Evolutionary conservation across 2,888 invertebrate genomes (phyloP).

Genomic region (Smittia sp.): DNA sequence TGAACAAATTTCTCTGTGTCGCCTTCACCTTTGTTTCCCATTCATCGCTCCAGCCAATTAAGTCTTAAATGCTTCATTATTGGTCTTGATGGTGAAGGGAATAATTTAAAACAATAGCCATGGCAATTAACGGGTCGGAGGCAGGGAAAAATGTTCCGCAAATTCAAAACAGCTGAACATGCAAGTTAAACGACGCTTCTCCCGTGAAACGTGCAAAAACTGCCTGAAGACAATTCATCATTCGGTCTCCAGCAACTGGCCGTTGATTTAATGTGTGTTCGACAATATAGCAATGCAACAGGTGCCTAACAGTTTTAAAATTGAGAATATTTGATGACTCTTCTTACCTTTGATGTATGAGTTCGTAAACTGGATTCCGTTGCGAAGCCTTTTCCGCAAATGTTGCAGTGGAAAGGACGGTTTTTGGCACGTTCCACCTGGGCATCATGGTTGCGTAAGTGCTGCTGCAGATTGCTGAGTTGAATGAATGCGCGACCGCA

Average conservation of each 20-base stretch:
- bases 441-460: slow-evolving; percentile 92
- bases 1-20: too few species aligned
- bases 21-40: too few species aligned
- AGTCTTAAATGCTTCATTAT: slow-evolving; percentile 1
- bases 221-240: slow-evolving; percentile 1
- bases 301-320: not conserved
- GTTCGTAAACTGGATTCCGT: slow-evolving; percentile 93
- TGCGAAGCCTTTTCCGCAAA: slow-evolving; percentile 95
- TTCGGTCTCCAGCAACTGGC: not conserved
- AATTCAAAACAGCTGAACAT: not conserved
- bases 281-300: not conserved
- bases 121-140: not conserved
- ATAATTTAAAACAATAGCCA: not conserved
- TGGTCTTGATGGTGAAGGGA: not conserved
- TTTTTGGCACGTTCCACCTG: slow-evolving; percentile 93
- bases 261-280: slow-evolving; percentile 3
- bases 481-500: slow-evolving; percentile 96
- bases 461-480: slow-evolving; percentile 93
- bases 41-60: not conserved
- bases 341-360: slow-evolving; percentile 94
- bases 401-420: slow-evolving; percentile 92
- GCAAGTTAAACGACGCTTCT: not conserved
- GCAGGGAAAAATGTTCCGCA: not conserved
- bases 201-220: not conserved
- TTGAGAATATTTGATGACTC: not conserved